Percentiles rank a stretch among this genome's conserved stretches.
Conservation (phyloP, 2,888 invertebrate species). For the Hecatera dysodea region DNA sequence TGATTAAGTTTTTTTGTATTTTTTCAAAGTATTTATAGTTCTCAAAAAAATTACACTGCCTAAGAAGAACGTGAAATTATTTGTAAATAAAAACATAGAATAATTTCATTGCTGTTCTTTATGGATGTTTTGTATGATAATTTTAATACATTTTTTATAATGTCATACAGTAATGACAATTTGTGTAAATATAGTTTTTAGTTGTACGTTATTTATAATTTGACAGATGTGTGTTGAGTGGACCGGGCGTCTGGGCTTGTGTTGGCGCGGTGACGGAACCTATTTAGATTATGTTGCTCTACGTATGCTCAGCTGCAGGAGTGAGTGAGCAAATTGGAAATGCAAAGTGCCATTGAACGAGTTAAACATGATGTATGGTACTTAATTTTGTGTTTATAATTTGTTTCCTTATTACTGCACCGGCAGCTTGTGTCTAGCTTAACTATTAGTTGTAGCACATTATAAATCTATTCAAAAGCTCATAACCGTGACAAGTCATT, state of each 20-base stretch:
- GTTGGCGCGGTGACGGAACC: constrained; percentile 52
- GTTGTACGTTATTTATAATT: constrained; percentile 80
- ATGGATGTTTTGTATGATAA: constrained; percentile 77
- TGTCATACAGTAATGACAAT: constrained; percentile 78
- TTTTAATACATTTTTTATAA: constrained; percentile 74
- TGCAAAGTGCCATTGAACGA: constrained; percentile 41
- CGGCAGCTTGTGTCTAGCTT: constrained; percentile 56
- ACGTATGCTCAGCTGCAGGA: constrained; percentile 72
- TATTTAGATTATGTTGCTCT: constrained; percentile 80
- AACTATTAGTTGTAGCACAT: constrained; percentile 47
- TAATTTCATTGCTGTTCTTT: constrained; percentile 71
- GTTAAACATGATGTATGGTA: constrained; percentile 34
- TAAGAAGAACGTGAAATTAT: constrained; percentile 73
- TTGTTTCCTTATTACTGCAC: constrained; percentile 56
- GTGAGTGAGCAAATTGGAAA: constrained; percentile 56
- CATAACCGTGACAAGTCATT: constrained; percentile 41
- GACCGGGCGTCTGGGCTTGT: constrained; percentile 67
- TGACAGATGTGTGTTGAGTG: constrained; percentile 73
- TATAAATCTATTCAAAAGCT: constrained; percentile 51
- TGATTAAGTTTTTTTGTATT: constrained; percentile 67
- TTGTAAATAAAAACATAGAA: constrained; percentile 67
- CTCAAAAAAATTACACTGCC: constrained; percentile 80
- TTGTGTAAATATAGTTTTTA: constrained; percentile 86
- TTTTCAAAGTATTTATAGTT: constrained; percentile 68
- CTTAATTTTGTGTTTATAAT: constrained; percentile 56